Percentiles rank a stretch among this genome's conserved stretches.
Conservation (phyloP, 2,113 vertebrate genomes). For the Cinclus cinclus region DNA sequence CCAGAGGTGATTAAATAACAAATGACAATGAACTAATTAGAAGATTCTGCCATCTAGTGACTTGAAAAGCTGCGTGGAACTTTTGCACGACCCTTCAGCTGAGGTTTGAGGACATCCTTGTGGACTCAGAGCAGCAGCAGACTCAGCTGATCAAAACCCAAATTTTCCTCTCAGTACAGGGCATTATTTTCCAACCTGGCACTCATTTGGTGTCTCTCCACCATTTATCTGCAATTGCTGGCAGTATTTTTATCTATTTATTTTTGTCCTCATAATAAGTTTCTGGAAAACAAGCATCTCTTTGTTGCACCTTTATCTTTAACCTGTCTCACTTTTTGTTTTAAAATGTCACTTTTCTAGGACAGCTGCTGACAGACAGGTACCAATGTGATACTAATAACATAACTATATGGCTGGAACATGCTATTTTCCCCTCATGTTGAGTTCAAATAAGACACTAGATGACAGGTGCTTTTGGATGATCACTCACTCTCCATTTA, state of each 20-base stretch:
- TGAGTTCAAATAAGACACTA: neutral
- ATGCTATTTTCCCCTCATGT: neutral
- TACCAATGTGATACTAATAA: neutral
- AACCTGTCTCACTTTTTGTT: neutral
- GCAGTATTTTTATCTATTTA: neutral
- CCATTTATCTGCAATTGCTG: neutral
- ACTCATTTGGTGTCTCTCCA: neutral
- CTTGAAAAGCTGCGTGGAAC: neutral
- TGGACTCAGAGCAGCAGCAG: neutral
- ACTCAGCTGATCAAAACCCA: neutral
- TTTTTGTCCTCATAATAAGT: neutral
- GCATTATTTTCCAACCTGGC: neutral
- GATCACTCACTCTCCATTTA: neutral
- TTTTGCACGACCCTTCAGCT: neutral
- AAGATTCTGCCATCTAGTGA: slow-evolving; percentile 62
- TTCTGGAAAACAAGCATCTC: neutral
- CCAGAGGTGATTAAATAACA: neutral
- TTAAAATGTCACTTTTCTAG: neutral
- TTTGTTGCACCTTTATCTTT: neutral
- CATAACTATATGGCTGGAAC: neutral
- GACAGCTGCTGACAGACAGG: neutral
- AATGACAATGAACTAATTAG: slow-evolving; percentile 35
- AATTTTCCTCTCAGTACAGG: neutral
- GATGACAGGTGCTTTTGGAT: neutral
- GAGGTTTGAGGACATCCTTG: neutral